Base-by-base conservation (phyloP, 2,113 vertebrate species). In the Mandrillus leucophaeus region DNA sequence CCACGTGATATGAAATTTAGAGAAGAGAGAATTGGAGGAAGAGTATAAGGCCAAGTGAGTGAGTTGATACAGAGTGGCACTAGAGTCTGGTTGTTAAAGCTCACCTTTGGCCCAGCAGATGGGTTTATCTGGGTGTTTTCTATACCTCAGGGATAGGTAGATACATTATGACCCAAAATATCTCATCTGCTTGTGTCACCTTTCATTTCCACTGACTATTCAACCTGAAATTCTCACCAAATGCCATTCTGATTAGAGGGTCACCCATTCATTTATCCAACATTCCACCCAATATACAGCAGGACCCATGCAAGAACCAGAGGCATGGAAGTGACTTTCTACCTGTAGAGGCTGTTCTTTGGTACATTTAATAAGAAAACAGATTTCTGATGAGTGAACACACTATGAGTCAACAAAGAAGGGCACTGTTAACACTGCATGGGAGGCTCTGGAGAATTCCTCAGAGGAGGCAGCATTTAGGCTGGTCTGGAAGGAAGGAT, bases 241-340 rank as follows among this genome's bases (percentile, higher is more conserved):
- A n/a, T 78, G 43, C 87, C 85, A 95, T 45, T 83, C 23, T 93
- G 14, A 93, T 81, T 61, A 97, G 55, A 76, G 75, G 6, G 30
- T 45, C 32, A n/a, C 38, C 40, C 48, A 35, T 43, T 91, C n/a
- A 23, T 48, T 85, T 64, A 82, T 32, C 30, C 73, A 95, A 68
- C 40, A 68, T 86, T 89, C 61, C 86, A 82, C 8, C n/a, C 22
- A 73, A 13, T 27, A 30, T 5, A 25, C 64, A 9, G 32, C 70
- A 93, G 40, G 22, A 88, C 6, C 14, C 84, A 87, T 7, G 55
- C 50, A 73, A 32, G 48, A 38, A 72, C 66, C 45, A 1, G 22
- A 79, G 50, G 2, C 35, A 66, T 6, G 88, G 8, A 88, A 86
- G 8, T 64, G 13, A 76, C 45, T 95, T 40, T 89, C 48, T 86